Percentiles rank a stretch among this genome's conserved stretches.
phyloP scores from a whole-genome alignment of 2,797 vertebrate genomes.

The Ara ararauna region DNA sequence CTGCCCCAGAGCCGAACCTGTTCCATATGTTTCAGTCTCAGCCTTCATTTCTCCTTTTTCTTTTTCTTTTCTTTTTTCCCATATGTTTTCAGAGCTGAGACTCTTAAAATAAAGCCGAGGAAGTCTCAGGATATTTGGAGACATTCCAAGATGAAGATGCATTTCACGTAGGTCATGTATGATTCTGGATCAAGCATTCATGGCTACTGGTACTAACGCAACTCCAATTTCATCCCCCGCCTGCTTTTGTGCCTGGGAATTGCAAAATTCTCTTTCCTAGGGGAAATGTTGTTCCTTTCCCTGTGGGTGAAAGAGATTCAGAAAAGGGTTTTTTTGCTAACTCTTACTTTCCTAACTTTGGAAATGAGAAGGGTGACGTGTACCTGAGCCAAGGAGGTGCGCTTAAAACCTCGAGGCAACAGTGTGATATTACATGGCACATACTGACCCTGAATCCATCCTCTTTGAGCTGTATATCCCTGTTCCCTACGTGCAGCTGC shows the following conservation, averaged over 20 bases:
- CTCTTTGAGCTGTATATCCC: not conserved
- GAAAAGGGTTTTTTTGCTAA: not conserved
- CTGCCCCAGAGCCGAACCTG: not conserved
- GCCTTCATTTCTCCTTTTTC: not conserved
- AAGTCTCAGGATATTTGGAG: not conserved
- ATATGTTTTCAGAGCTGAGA: not conserved
- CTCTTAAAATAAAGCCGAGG: not conserved
- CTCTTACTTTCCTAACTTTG: not conserved
- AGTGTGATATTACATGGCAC: accelerated
- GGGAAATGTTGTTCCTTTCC: not conserved
- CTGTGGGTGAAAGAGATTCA: not conserved
- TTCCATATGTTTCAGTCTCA: not conserved
- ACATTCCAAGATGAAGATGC: not conserved
- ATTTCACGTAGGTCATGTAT: not conserved
- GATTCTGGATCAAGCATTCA: not conserved
- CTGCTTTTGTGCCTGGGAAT: not conserved
- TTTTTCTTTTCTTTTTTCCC: not conserved
- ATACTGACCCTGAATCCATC: not conserved
- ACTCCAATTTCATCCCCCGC: not conserved
- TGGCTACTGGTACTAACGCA: not conserved
- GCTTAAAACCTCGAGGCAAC: not conserved
- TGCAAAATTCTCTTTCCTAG: not conserved
- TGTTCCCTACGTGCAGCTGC: not conserved
- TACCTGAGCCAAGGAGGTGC: not conserved
- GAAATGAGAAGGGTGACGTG: not conserved